Conservation (phyloP, 2,888 invertebrate genomes). For the Acronicta aceris region DNA sequence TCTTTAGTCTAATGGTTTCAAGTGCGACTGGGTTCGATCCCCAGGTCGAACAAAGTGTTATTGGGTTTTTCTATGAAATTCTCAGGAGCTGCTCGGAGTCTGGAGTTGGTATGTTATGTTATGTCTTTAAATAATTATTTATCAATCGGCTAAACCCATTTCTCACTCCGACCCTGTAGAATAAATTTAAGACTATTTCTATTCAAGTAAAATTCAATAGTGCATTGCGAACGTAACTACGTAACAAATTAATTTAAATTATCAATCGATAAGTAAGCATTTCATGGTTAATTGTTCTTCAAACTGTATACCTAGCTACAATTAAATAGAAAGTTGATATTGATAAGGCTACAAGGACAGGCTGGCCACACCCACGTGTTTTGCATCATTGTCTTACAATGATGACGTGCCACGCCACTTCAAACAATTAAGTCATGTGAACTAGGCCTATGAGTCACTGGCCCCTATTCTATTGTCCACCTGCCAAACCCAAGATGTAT, state of each 20-base stretch:
- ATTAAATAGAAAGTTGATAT: conserved; percentile 8
- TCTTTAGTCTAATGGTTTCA: no score
- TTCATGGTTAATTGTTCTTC: conserved; percentile 2
- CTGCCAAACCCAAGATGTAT: conserved; percentile 11
- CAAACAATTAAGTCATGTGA: conserved; percentile 23
- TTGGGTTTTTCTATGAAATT: no score
- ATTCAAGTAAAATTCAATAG: not conserved
- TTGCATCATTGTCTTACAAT: conserved; percentile 23
- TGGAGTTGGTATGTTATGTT: no score
- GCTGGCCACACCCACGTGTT: conserved; percentile 40
- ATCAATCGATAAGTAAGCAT: not conserved
- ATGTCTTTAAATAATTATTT: no score
- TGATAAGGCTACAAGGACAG: conserved; percentile 28
- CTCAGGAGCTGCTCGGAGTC: no score
- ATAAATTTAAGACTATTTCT: no score
- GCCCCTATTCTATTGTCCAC: not conserved
- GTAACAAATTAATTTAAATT: not conserved
- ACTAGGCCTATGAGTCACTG: conserved; percentile 18
- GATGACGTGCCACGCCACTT: conserved; percentile 9
- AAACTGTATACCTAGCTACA: not conserved
- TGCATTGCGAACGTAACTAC: not conserved
- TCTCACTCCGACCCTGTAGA: no score
- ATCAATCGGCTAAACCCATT: no score
- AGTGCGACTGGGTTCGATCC: no score
- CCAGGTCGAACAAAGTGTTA: no score